Evolutionary conservation across 2,888 invertebrate species (phyloP).

Genomic region (Netelia virgata): DNA sequence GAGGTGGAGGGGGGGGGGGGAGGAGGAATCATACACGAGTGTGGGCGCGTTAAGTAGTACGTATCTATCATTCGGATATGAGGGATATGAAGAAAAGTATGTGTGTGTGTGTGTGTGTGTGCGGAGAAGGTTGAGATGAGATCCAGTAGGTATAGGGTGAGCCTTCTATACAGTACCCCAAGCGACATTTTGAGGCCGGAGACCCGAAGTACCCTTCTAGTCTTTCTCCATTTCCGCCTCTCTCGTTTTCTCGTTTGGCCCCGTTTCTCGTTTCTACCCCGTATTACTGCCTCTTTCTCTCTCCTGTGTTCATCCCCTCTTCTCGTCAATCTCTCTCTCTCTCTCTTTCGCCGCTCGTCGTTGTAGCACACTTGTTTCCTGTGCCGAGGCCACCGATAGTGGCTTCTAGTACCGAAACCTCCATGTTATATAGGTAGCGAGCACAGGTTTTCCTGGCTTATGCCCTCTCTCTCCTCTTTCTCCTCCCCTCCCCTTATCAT

Average conservation of each 20-base stretch:
- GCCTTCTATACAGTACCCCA: neutral
- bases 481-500: conserved; percentile 28
- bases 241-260: conserved; percentile 64
- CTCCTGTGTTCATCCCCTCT: conserved; percentile 16
- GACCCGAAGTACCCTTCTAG: conserved; percentile 59
- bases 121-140: conserved; percentile 50
- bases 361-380: conserved; percentile 72
- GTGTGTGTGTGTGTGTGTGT: neutral
- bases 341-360: conserved; percentile 38
- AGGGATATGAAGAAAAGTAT: neutral
- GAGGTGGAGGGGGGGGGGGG: too few relatives aligned
- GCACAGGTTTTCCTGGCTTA: conserved; percentile 37
- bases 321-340: conserved; percentile 34
- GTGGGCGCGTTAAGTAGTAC: conserved; percentile 11
- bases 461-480: conserved; percentile 20
- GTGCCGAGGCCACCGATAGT: conserved; percentile 62
- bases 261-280: conserved; percentile 57
- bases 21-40: too few relatives aligned
- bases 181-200: conserved; percentile 50
- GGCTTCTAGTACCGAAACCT: conserved; percentile 50
- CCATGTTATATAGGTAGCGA: neutral
- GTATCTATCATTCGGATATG: conserved; percentile 23
- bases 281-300: conserved; percentile 41
- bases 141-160: conserved; percentile 48
- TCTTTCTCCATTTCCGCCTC: conserved; percentile 58